Percentiles rank a stretch among this genome's conserved stretches.
phyloP scores from a whole-genome alignment of 1,140 invertebrate species.

The Trachymyrmex septentrionalis region DNA sequence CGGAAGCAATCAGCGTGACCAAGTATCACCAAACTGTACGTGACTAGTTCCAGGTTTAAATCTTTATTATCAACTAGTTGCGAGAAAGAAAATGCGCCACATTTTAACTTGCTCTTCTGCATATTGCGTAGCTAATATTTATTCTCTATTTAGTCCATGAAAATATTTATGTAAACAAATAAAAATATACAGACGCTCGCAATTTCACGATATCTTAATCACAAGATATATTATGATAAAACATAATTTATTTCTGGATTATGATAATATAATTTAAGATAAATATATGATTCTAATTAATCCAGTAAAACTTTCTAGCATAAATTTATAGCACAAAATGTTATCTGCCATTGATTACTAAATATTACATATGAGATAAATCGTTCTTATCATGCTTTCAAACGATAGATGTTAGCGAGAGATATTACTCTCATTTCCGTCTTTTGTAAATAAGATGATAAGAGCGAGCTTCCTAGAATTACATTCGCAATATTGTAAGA shows the following conservation, averaged over 20 bases:
- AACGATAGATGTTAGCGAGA: constrained; percentile 26
- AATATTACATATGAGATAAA: constrained; percentile 16
- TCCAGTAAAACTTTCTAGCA: not conserved
- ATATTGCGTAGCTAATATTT: not conserved
- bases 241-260: not conserved
- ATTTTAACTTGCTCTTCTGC: not conserved
- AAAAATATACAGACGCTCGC: not conserved
- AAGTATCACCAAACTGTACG: constrained; percentile 62
- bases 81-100: constrained; percentile 40
- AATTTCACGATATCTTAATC: not conserved
- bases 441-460: constrained; percentile 44
- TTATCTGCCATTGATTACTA: constrained; percentile 16
- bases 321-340: constrained; percentile 17
- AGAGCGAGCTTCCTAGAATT: constrained; percentile 29
- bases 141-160: not conserved
- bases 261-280: not conserved
- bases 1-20: constrained; percentile 65
- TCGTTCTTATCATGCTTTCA: constrained; percentile 23
- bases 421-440: constrained; percentile 50
- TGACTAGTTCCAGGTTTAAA: constrained; percentile 69
- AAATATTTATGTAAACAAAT: not conserved
- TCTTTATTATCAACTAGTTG: constrained; percentile 68
- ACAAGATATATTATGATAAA: not conserved
- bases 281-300: not conserved
- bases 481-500: constrained; percentile 10